Evolutionary conservation across 2,888 invertebrate genomes (phyloP).

Genomic region (Rhorus exstirpatorius): DNA sequence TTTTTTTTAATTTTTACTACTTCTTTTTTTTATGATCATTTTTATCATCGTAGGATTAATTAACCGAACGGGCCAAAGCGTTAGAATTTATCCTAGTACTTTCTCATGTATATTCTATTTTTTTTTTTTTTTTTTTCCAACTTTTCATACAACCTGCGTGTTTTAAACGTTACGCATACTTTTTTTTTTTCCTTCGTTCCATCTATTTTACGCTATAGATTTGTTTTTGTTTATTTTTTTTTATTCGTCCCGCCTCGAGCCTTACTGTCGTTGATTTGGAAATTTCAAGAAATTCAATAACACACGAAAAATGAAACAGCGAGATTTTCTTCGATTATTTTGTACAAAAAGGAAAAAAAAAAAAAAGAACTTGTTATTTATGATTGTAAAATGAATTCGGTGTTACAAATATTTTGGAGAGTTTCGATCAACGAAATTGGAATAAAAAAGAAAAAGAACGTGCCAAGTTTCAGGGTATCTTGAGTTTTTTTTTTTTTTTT

Average conservation of each 20-base stretch:
- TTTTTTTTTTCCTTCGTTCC: slow-evolving; percentile 32
- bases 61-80: slow-evolving; percentile 78
- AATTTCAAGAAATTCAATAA: slow-evolving; percentile 32
- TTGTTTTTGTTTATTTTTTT: no score
- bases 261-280: slow-evolving; percentile 27
- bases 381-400: slow-evolving; percentile 59
- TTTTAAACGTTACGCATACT: slow-evolving; percentile 50
- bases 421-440: slow-evolving; percentile 74
- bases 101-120: slow-evolving; percentile 62
- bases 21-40: slow-evolving; percentile 45
- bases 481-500: slow-evolving; percentile 25
- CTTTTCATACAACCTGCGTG: slow-evolving; percentile 51
- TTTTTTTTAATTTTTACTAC: slow-evolving; percentile 53
- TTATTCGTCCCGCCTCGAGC: neutral
- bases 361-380: slow-evolving; percentile 60
- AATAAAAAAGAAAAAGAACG: slow-evolving; percentile 81
- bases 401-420: slow-evolving; percentile 56
- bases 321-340: slow-evolving; percentile 61
- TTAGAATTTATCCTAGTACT: slow-evolving; percentile 79
- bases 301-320: slow-evolving; percentile 32
- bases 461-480: slow-evolving; percentile 75
- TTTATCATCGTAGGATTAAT: slow-evolving; percentile 58
- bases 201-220: slow-evolving; percentile 26
- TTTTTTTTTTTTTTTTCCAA: slow-evolving; percentile 49
- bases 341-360: slow-evolving; percentile 55